Base-by-base conservation (phyloP, 2,888 invertebrate species). In the Chymomyza amoena region DNA sequence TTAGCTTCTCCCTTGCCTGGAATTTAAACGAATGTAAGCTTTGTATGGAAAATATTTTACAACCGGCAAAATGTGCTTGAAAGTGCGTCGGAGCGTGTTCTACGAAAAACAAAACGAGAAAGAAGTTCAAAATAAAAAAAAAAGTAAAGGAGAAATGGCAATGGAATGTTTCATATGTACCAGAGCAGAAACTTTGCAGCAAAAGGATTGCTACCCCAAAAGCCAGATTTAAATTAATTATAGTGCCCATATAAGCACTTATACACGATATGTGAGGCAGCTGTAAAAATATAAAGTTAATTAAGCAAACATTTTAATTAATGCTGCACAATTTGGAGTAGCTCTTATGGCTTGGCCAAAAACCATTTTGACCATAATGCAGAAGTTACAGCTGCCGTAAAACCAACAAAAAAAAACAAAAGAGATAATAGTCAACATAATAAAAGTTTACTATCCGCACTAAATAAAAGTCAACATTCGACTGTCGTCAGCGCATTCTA, bases 291-390 rank as follows among this genome's bases (percentile, higher is more conserved):
- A 18, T 50, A 1, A 15, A 61, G 63, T 64, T 73, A 50, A 57
- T 75, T 63, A 59, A 61, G 54, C 59, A 63, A 72, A 66, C 50
- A 68, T 69, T 65, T 66, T 56, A 45, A 68, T 68, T 39, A 71
- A 61, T 68, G 67, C 52, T 16, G 62, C 28, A 57, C 25, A 57
- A 45, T 45, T 45, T 45, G 39, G 6, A 45, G 39, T 45, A 45
- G 39, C 39, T 13, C 39, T 45, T 45, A 45, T 6, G 13, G 39
- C 39, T 45, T 45, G 39, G 13, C 39, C 39, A 45, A 45, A 32
- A 45, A 45, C 39, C 39, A 45, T 45, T 13, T 45, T 2, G 39
- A 13, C 39, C 39, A 45, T 13, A 45, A 45, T 45, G 13, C 39
- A 45, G 13, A 1, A 15, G 39, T 45, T 45, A 45, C 39, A 45